These are phyloP conservation scores for Pelmatolapia mariae DNA, from an alignment of 2,113 vertebrate species.

Conservation along the genomic window DNA sequence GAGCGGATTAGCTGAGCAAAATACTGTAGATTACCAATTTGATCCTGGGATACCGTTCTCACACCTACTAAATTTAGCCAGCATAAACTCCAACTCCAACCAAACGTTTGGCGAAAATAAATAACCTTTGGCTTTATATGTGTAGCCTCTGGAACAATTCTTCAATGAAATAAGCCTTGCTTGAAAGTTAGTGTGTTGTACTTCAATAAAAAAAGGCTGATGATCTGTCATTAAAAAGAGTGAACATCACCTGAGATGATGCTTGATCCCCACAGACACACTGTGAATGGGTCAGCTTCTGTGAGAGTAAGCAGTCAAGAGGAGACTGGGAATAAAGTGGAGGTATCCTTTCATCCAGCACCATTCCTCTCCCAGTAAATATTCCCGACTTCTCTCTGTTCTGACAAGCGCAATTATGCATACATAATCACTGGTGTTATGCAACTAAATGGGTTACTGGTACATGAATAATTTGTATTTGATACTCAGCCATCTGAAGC, in stretches of 20 bases:
- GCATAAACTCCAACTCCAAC: background rate
- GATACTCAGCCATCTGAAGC: slow-evolving; percentile 29
- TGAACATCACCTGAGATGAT: background rate
- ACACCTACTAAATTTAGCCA: background rate
- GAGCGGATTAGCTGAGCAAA: background rate
- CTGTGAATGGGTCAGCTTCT: background rate
- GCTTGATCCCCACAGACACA: background rate
- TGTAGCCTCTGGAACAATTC: background rate
- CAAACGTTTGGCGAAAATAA: background rate
- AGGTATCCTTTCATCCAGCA: slow-evolving; percentile 20
- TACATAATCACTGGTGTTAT: slow-evolving; percentile 62
- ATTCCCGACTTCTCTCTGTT: slow-evolving; percentile 30
- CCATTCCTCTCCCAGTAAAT: slow-evolving; percentile 32
- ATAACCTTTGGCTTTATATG: background rate
- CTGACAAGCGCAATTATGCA: slow-evolving; percentile 61
- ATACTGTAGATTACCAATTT: background rate
- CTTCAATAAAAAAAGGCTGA: background rate
- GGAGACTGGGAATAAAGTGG: background rate
- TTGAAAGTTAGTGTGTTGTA: background rate
- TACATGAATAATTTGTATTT: slow-evolving; percentile 69
- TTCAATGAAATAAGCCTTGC: background rate
- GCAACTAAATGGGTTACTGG: slow-evolving; percentile 69
- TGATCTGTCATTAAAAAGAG: background rate
- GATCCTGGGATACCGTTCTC: background rate
- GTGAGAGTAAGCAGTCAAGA: background rate